Evolutionary conservation across 2,113 vertebrate genomes (phyloP), one percentile per base, ranked within the genome.

Genomic region (Leucopternis melanops): DNA sequence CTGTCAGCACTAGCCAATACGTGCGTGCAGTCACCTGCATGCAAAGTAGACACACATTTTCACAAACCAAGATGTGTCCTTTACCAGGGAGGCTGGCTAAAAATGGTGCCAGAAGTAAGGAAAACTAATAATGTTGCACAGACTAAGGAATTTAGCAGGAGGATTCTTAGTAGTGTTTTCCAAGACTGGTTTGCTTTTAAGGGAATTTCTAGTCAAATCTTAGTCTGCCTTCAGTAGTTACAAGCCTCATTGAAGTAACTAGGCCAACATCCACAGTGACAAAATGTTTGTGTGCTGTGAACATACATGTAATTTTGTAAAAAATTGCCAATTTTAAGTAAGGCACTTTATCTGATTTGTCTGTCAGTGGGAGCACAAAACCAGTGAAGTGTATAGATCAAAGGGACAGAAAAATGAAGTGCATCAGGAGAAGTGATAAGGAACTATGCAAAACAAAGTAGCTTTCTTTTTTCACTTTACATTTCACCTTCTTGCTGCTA

Each of bases 401-500:
- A 88, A 95, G 81, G 87, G 91, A 71, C 63, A 62, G 55, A 66
- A 82, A 85, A 91, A 34, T 23, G 20, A 83, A 82, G 42, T 63
- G 63, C 67, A 54, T 69, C 50, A 85, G 77, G 70, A 93, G 78
- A 72, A 91, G 57, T 21, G 42, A 88, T 79, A 85, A 78, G 78
- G 73, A 87, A 26, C 78, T 83, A 3, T 44, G 71, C 70, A 66
- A 87, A 94, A 85, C 55, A 78, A 78, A 86, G 63, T 57, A 67
- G 92, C 71, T 87, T 91, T 74, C 87, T 92, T 88, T 86, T 81
- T 91, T 85, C 94, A 90, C 84, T 95, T 94, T 44, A 74, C 87
- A 73, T 95, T 92, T 93, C 93, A 90, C 87, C 63, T 93, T 97
- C 89, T 93, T 66, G 71, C 93, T 82, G 78, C 84, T 94, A 40